Conservation (phyloP, 2,888 invertebrate genomes). For the Cenopis cana region DNA sequence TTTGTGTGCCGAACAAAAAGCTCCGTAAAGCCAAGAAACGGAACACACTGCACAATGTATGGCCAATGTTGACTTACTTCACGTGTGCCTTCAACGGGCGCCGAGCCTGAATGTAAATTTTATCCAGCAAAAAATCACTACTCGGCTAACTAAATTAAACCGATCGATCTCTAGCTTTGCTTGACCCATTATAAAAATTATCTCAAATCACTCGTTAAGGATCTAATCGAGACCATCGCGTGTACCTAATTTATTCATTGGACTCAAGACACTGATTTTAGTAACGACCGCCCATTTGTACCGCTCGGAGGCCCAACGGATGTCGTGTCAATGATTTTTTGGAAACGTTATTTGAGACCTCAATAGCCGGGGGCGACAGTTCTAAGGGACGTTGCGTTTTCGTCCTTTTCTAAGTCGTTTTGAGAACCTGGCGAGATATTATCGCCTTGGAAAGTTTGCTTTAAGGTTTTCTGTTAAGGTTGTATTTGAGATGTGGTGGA, state of each 20-base stretch:
- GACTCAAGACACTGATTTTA: conserved; percentile 55
- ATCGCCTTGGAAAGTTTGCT: background rate
- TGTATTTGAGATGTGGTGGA: conserved; percentile 26
- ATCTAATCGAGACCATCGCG: conserved; percentile 53
- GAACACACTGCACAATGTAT: conserved; percentile 60
- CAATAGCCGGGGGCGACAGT: conserved; percentile 59
- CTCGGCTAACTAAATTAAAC: background rate
- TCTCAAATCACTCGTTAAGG: conserved; percentile 12
- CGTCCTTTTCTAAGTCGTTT: conserved; percentile 48
- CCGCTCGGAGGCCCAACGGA: conserved; percentile 57
- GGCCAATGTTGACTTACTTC: conserved; percentile 73
- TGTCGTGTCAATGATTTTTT: conserved; percentile 60
- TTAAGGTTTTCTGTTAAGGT: conserved; percentile 32
- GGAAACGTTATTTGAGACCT: conserved; percentile 57
- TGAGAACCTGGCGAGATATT: conserved; percentile 30
- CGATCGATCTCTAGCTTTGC: conserved; percentile 9
- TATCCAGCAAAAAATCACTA: conserved; percentile 4
- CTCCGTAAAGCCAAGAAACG: conserved; percentile 54
- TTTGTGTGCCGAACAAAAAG: conserved; percentile 77
- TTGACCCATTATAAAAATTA: conserved; percentile 18
- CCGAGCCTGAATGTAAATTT: conserved; percentile 43
- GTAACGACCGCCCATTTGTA: conserved; percentile 56
- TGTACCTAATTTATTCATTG: conserved; percentile 56
- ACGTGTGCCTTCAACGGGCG: conserved; percentile 53
- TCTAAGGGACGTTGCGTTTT: conserved; percentile 49